Conservation (phyloP, 2,888 invertebrate species). For the Clusia tigrina region DNA sequence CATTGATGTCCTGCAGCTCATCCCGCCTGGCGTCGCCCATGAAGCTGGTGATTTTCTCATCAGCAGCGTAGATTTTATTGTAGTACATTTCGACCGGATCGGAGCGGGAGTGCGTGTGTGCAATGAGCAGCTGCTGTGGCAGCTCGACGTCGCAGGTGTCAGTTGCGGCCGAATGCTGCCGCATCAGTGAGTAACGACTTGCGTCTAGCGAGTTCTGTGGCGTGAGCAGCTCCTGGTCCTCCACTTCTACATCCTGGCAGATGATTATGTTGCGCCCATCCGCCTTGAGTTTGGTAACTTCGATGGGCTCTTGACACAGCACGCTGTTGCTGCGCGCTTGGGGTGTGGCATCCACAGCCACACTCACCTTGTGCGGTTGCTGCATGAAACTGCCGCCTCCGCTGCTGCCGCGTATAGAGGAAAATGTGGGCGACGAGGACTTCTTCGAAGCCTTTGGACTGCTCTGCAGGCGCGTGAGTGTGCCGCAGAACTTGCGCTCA, state of each 20-base stretch:
- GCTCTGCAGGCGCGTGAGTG: slow-evolving; percentile 26
- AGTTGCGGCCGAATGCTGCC: slow-evolving; percentile 53
- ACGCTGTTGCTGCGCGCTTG: slow-evolving; percentile 77
- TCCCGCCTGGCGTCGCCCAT: slow-evolving; percentile 55
- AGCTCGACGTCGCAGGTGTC: slow-evolving; percentile 53
- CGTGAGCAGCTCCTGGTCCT: slow-evolving; percentile 57
- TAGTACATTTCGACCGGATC: slow-evolving; percentile 73
- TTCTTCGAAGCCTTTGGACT: slow-evolving; percentile 66
- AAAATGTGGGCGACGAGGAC: slow-evolving; percentile 49
- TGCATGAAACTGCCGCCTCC: slow-evolving; percentile 49
- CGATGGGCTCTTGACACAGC: slow-evolving; percentile 79
- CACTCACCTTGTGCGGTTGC: slow-evolving; percentile 73
- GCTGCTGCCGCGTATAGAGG: slow-evolving; percentile 46
- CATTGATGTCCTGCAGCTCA: slow-evolving; percentile 70
- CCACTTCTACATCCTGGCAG: slow-evolving; percentile 61
- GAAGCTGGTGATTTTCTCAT: slow-evolving; percentile 65
- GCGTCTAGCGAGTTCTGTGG: slow-evolving; percentile 59
- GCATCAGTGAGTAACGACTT: slow-evolving; percentile 57
- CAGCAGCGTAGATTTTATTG: slow-evolving; percentile 42
- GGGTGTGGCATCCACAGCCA: slow-evolving; percentile 82
- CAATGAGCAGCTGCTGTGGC: slow-evolving; percentile 58
- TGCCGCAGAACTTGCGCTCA: slow-evolving; percentile 72
- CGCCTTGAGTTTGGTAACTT: slow-evolving; percentile 69
- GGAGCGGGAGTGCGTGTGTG: slow-evolving; percentile 73
- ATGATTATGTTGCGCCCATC: slow-evolving; percentile 56